Base-by-base conservation (phyloP, 1,140 invertebrate genomes). In the Zaprionus camerounensis region DNA sequence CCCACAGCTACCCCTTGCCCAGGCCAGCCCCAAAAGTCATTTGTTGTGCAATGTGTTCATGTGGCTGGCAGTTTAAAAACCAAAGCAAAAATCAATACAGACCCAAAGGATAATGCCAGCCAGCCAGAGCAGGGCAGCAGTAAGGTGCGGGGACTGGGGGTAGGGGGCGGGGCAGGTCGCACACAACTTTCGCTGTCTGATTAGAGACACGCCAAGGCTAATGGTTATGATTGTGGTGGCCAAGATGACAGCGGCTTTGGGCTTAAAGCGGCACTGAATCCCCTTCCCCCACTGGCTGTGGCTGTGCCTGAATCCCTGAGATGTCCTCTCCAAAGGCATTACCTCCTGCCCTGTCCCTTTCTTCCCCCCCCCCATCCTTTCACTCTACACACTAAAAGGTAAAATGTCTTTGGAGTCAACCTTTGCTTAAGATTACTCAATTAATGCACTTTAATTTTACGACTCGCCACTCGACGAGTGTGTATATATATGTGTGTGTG, bases 31-130 rank as follows among this genome's bases (percentile, higher is more conserved):
- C 84, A 76, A 82, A 88, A 88, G 85, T 90, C 85, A 90, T 90
- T 90, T 90, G 85, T 90, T 90, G 81, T 88, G 85, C 85, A 90
- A 82, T 90, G 85, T 90, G 85, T 80, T 90, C 85, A 90, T 90
- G 85, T 90, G 86, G 82, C 68, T 90, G 81, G 85, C 85, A 84
- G 84, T 88, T 88, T 88, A 88, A 88, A 88, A 88, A 84, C 84
- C 84, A 88, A 88, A 84, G 87, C 84, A 88, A 88, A 88, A 88
- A 88, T 88, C 84, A 88, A 88, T 88, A 88, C 67, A 71, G 36
- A 78, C 74, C 76, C 46, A 81, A 76, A 71, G 73, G 73, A 80
- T 77, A 78, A 78, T 56, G 46, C 46, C 41, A 11, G n/a, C 44
- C n/a, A 20, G 44, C 41, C 28, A 24, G 49, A 5, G 26, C 11